Conservation (phyloP, 2,797 vertebrate genomes). For the Bradypodion ventrale region DNA sequence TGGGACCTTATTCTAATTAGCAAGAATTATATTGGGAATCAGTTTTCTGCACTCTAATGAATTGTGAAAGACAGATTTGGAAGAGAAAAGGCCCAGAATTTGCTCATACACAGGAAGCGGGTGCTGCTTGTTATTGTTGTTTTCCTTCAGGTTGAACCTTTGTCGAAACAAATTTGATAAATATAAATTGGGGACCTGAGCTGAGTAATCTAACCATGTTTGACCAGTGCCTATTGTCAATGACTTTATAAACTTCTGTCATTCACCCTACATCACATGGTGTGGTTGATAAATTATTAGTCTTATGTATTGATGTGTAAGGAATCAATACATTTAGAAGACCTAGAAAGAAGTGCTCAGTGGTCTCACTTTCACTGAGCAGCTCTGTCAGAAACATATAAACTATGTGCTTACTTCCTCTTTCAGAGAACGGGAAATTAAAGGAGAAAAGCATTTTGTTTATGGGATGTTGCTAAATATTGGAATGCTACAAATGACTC, state of each 20-base stretch:
- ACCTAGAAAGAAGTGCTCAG: conserved; percentile 3
- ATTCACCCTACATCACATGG: conserved; percentile 18
- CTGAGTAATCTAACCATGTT: conserved; percentile 33
- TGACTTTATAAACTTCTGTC: conserved; percentile 31
- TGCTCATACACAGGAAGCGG: neutral
- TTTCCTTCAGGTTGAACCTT: conserved; percentile 34
- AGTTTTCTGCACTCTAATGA: neutral
- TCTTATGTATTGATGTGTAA: conserved; percentile 34
- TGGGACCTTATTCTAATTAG: neutral
- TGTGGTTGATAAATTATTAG: conserved; percentile 23
- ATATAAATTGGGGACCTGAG: conserved; percentile 30
- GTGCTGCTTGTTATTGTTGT: conserved; percentile 27
- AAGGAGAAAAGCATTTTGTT: neutral
- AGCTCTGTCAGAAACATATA: neutral
- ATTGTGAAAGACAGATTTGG: conserved; percentile 21
- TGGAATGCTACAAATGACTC: too few relatives aligned
- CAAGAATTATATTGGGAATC: neutral
- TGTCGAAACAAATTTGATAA: conserved; percentile 1
- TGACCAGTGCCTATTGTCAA: neutral
- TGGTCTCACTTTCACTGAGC: conserved; percentile 15
- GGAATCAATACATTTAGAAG: conserved; percentile 17
- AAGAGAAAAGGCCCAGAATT: neutral
- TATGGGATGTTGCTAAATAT: neutral
- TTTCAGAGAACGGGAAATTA: neutral
- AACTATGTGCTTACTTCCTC: neutral